A percentile compares a stretch with the other conserved stretches of the same genome.
Evolutionary conservation across 2,797 vertebrate species (phyloP).

Genomic region (Rhadinocentrus ornatus): DNA sequence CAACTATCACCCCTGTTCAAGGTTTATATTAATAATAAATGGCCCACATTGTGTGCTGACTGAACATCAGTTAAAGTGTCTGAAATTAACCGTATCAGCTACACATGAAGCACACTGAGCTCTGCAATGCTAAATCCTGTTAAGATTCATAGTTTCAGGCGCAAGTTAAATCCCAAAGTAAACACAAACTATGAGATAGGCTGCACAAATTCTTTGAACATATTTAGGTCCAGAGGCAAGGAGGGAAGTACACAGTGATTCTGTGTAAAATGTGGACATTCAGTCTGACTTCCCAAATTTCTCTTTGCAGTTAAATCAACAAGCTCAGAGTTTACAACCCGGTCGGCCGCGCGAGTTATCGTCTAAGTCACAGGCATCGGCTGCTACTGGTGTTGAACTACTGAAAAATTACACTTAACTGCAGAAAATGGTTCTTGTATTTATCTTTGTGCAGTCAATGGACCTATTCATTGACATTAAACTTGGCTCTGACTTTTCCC

Average conservation of each 20-base stretch:
- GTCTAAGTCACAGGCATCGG: constrained; percentile 39
- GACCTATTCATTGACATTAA: constrained; percentile 73
- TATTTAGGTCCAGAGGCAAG: constrained; percentile 20
- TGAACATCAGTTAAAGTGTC: constrained; percentile 45
- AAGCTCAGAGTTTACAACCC: constrained; percentile 59
- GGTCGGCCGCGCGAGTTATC: constrained; percentile 41
- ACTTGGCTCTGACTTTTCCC: constrained; percentile 57
- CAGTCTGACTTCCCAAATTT: constrained; percentile 54
- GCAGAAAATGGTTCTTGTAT: constrained; percentile 72
- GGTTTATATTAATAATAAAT: constrained; percentile 66
- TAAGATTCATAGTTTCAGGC: background rate
- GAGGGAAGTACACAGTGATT: constrained; percentile 43
- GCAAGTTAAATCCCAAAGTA: constrained; percentile 3
- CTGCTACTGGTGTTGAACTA: constrained; percentile 52
- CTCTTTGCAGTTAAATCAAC: constrained; percentile 66
- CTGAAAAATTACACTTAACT: constrained; percentile 71
- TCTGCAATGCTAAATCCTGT: background rate
- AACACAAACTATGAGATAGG: constrained; percentile 23
- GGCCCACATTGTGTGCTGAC: constrained; percentile 45
- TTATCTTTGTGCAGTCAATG: constrained; percentile 75
- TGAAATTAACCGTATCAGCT: constrained; percentile 22
- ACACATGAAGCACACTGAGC: background rate
- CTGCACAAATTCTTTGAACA: constrained; percentile 21
- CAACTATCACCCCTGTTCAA: constrained; percentile 32
- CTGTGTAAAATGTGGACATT: constrained; percentile 39